phyloP scores from a whole-genome alignment of 1,140 invertebrate genomes.

The Meloidogyne floridensis region DNA sequence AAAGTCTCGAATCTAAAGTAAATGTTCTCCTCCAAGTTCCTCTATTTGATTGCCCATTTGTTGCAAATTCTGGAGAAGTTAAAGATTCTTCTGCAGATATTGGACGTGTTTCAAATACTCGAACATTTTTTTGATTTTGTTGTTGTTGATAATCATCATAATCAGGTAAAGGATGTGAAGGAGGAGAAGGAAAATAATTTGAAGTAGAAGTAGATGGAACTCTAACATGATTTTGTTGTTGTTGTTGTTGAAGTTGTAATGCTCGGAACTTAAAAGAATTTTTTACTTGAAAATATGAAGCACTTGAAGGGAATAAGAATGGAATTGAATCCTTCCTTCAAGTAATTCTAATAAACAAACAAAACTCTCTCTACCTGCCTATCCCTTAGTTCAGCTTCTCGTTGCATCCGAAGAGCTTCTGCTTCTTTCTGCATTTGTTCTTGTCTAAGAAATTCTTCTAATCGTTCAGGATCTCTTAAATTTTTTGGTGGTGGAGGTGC shows the following conservation, averaged over 20 bases:
- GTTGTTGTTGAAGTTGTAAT: constrained; percentile 11
- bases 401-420: constrained; percentile 46
- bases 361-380: constrained; percentile 45
- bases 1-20: constrained; percentile 47
- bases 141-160: too few relatives aligned
- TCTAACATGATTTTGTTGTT: constrained; percentile 20
- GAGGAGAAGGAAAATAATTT: not conserved
- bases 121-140: constrained; percentile 28
- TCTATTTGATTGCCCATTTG: not conserved
- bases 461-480: constrained; percentile 57
- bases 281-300: not conserved
- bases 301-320: too few relatives aligned
- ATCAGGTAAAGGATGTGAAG: not conserved
- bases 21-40: constrained; percentile 62
- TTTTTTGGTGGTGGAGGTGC: constrained; percentile 41
- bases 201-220: too few relatives aligned
- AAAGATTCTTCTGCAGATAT: constrained; percentile 52
- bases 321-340: too few relatives aligned
- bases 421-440: constrained; percentile 57
- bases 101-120: constrained; percentile 60
- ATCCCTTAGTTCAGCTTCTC: constrained; percentile 39
- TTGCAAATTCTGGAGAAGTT: not conserved
- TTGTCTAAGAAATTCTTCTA: constrained; percentile 57
- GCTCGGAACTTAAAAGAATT: constrained; percentile 29
- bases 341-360: not conserved